Conservation (phyloP, 2,113 vertebrate species). For the Oreocharis arfaki region DNA sequence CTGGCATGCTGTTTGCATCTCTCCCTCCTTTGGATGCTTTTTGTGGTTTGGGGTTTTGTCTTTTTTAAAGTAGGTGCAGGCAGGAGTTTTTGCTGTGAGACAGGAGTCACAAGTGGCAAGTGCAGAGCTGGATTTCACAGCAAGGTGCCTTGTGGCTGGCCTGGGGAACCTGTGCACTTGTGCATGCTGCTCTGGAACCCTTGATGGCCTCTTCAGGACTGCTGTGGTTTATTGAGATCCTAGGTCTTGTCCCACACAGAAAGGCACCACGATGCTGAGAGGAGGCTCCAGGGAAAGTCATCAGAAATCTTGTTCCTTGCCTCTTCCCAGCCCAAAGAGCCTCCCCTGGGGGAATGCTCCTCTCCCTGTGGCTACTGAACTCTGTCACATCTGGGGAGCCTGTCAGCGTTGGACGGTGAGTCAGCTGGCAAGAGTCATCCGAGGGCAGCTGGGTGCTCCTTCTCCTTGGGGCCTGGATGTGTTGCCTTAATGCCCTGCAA, state of each 20-base stretch:
- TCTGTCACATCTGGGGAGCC: neutral
- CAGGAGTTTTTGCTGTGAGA: neutral
- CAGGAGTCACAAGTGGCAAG: neutral
- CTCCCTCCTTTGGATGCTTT: neutral
- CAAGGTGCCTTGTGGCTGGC: neutral
- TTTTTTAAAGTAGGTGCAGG: neutral
- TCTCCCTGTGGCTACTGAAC: neutral
- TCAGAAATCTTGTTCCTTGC: neutral
- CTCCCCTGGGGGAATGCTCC: neutral
- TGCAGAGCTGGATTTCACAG: neutral
- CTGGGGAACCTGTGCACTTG: neutral
- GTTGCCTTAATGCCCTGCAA: neutral
- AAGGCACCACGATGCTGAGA: neutral
- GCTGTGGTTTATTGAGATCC: neutral
- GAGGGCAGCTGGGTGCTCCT: neutral
- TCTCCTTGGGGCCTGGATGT: neutral
- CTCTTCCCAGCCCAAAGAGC: neutral
- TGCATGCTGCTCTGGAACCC: neutral
- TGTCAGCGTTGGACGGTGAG: neutral
- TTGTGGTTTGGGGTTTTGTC: neutral
- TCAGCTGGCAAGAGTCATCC: conserved; percentile 2
- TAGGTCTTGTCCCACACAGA: neutral
- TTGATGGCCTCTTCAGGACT: neutral
- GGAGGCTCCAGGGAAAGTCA: neutral
- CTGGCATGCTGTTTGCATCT: neutral